Base-by-base conservation (phyloP, 1,140 invertebrate genomes). In the Chironomus striatipennis region DNA sequence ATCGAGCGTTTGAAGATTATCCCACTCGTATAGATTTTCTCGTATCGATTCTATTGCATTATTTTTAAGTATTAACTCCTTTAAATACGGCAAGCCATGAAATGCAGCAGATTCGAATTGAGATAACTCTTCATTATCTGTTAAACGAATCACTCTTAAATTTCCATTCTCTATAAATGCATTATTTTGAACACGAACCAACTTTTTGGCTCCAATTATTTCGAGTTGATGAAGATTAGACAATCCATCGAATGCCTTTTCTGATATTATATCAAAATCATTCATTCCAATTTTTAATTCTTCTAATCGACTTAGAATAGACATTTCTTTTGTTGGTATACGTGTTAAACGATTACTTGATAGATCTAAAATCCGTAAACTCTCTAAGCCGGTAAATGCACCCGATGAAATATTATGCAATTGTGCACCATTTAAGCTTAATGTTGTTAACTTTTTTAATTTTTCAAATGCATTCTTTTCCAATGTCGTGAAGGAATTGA, bases 261-360 rank as follows among this genome's bases (percentile, higher is more conserved):
- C 85, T 78, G 87, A 85, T 24, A 95, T 81, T 0, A 84, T 81
- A 20, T 86, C 83, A 77, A 94, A 93, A 76, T 90, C 89, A 79
- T 95, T 96, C 79, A 94, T 92, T 0, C 93, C 93, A 18, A 95
- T 86, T 18, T 87, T 88, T 15, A 96, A 83, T 76, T 94, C 89
- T 80, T 95, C 93, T 42, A 96, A 82, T 15, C 92, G 86, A 1
- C 85, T 84, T 42, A 96, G 82, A n/a, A 85, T 83, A 0, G 87
- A 85, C 12, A 95, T 80, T 43, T 93, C 90, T 7, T 86, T 83
- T 0, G 93, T 94, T 0, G 93, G 93, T 12, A 96, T 87, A 57
- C 85, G 83, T 10, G 83, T 83, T 21, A 97, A 81, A 73, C 88
- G 86, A 83, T 96, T 96, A 76, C 92, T 92, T 9, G 89, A 88